A percentile compares a stretch with the other conserved stretches of the same genome.
Conservation (phyloP, 1,140 invertebrate species). For the Anoplolepis gracilipes region DNA sequence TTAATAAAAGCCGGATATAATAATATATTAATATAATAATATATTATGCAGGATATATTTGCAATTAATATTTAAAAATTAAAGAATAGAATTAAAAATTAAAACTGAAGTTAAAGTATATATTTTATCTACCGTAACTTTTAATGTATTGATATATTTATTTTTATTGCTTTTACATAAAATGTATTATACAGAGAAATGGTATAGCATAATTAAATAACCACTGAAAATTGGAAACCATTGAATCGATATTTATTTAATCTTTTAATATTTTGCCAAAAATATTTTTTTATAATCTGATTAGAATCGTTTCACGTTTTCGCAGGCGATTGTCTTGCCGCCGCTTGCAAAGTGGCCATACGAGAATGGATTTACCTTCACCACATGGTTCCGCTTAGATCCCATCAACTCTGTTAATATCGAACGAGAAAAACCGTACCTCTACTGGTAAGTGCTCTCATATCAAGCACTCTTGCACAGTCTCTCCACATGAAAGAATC, state of each 20-base stretch:
- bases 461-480: slow-evolving; percentile 67
- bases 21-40: too few species aligned
- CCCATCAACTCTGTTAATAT: slow-evolving; percentile 99
- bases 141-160: neutral
- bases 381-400: slow-evolving; percentile 99
- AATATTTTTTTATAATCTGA: slow-evolving; percentile 1
- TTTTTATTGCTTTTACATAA: neutral
- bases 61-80: neutral
- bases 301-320: slow-evolving; percentile 41
- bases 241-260: slow-evolving; percentile 7
- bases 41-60: too few species aligned
- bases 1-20: neutral
- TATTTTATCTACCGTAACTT: neutral
- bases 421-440: slow-evolving; percentile 98
- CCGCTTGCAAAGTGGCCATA: slow-evolving; percentile 99
- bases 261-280: neutral
- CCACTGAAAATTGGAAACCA: neutral
- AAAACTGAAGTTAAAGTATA: neutral
- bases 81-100: neutral
- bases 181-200: neutral
- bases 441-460: slow-evolving; percentile 94
- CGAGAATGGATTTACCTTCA: slow-evolving; percentile 99
- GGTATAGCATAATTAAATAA: neutral
- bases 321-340: slow-evolving; percentile 97
- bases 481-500: slow-evolving; percentile 64